Percentiles rank a stretch among this genome's conserved stretches.
These are phyloP conservation scores for Nomada fucata DNA, from an alignment of 2,888 invertebrate genomes.

Conservation along the genomic window DNA sequence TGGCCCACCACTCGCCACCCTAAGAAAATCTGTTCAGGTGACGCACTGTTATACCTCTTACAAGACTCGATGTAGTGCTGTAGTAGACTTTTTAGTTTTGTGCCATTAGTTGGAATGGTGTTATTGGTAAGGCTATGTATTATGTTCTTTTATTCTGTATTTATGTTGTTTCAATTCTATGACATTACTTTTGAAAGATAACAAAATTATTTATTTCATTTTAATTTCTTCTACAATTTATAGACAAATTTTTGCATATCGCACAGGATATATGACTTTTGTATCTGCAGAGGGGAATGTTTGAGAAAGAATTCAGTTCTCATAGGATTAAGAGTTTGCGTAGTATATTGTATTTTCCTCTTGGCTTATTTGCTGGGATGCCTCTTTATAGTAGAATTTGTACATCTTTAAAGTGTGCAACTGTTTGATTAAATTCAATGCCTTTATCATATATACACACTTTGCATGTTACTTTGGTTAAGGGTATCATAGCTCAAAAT, in stretches of 20 bases:
- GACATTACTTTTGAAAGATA: constrained; percentile 20
- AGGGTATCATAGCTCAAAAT: constrained; percentile 49
- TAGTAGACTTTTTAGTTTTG: constrained; percentile 76
- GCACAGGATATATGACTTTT: constrained; percentile 16
- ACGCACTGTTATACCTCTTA: constrained; percentile 82
- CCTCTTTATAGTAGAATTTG: constrained; percentile 55
- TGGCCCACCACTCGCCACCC: constrained; percentile 86
- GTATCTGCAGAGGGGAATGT: constrained; percentile 4
- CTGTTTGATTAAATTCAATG: constrained; percentile 50
- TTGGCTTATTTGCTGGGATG: constrained; percentile 64
- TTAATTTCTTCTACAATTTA: constrained; percentile 36
- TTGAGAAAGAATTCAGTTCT: constrained; percentile 18
- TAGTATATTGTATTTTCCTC: constrained; percentile 51
- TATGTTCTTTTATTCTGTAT: constrained; percentile 47
- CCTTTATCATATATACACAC: constrained; percentile 45
- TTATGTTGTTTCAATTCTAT: constrained; percentile 29
- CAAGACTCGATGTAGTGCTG: constrained; percentile 82
- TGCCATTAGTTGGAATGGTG: constrained; percentile 76
- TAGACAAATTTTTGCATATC: constrained; percentile 25
- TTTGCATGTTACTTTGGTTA: constrained; percentile 68
- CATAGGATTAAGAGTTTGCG: constrained; percentile 36
- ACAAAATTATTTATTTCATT: constrained; percentile 17
- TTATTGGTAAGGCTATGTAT: constrained; percentile 71
- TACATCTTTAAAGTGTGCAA: constrained; percentile 47
- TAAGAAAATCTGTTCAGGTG: constrained; percentile 86